A percentile compares a stretch with the other conserved stretches of the same genome.
These are phyloP conservation scores for Pachypeltis micranthus DNA, from an alignment of 1,140 invertebrate genomes.

Conservation along the genomic window DNA sequence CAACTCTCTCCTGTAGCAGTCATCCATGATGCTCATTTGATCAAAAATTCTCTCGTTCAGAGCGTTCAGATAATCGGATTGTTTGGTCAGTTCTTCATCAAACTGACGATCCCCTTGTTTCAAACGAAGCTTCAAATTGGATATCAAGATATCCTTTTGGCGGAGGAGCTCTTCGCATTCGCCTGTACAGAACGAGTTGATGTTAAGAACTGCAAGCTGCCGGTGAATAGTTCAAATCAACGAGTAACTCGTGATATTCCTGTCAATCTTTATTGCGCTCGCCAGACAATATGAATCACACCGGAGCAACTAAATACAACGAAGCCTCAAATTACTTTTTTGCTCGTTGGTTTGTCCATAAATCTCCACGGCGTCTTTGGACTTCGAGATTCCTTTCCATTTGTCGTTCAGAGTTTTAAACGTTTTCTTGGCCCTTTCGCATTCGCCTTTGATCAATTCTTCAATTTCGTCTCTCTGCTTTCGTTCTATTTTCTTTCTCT, in stretches of 20 bases:
- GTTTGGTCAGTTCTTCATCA: slow-evolving; percentile 47
- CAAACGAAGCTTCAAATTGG: slow-evolving; percentile 56
- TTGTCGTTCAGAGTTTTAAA: slow-evolving; percentile 58
- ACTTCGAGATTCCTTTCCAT: slow-evolving; percentile 56
- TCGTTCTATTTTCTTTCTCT: slow-evolving; percentile 37
- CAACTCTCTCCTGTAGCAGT: slow-evolving; percentile 58
- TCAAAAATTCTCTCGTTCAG: slow-evolving; percentile 70
- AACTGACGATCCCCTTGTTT: slow-evolving; percentile 51
- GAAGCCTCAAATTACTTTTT: slow-evolving; percentile 37
- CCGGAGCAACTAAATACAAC: too few relatives aligned
- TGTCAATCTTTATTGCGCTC: too few relatives aligned
- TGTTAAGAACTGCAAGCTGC: too few relatives aligned
- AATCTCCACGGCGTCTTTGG: slow-evolving; percentile 67
- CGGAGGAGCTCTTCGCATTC: slow-evolving; percentile 56
- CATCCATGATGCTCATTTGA: slow-evolving; percentile 58
- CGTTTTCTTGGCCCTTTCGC: slow-evolving; percentile 45
- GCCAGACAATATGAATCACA: too few relatives aligned
- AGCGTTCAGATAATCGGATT: slow-evolving; percentile 57
- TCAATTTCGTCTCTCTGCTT: slow-evolving; percentile 39
- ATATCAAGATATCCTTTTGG: slow-evolving; percentile 66
- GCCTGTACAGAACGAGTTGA: slow-evolving; percentile 26
- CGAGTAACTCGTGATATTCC: too few relatives aligned
- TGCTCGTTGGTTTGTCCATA: slow-evolving; percentile 56
- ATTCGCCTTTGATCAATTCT: slow-evolving; percentile 51
- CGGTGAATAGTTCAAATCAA: not conserved